Percentiles rank a stretch among this genome's conserved stretches.
phyloP scores from a whole-genome alignment of 2,888 invertebrate genomes.

The Venusia cambrica region DNA sequence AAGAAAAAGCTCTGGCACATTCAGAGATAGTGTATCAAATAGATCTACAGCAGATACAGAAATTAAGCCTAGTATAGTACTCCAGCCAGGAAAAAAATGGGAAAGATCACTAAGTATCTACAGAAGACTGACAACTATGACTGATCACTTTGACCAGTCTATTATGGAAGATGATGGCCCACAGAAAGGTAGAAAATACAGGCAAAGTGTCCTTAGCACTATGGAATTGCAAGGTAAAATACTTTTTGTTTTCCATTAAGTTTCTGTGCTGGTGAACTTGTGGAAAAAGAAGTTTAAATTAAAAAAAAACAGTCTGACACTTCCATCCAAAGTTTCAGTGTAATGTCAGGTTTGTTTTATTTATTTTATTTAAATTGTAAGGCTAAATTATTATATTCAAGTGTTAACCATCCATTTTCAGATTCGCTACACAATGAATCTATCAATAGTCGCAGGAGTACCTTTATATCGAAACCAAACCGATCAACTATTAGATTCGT shows the following conservation, averaged over 20 bases:
- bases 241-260: conserved; percentile 7
- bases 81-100: conserved; percentile 86
- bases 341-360: conserved; percentile 71
- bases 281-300: conserved; percentile 23
- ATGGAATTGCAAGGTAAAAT: conserved; percentile 71
- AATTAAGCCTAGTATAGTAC: conserved; percentile 56
- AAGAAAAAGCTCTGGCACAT: conserved; percentile 35
- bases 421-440: conserved; percentile 75
- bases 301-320: conserved; percentile 51
- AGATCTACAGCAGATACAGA: conserved; percentile 32
- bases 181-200: conserved; percentile 77
- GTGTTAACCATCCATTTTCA: conserved; percentile 40
- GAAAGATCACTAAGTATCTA: conserved; percentile 83
- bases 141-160: conserved; percentile 56
- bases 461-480: conserved; percentile 64
- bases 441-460: conserved; percentile 67
- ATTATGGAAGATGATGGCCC: conserved; percentile 64
- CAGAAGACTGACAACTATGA: conserved; percentile 71
- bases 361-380: conserved; percentile 17
- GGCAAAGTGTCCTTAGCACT: conserved; percentile 74
- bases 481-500: conserved; percentile 66
- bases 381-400: too few species aligned
- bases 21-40: conserved; percentile 29
- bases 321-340: conserved; percentile 75
- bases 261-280: conserved; percentile 8